Percentiles rank a stretch among this genome's conserved stretches.
phyloP scores from a whole-genome alignment of 2,888 invertebrate genomes.

The Diplazon laetatorius region DNA sequence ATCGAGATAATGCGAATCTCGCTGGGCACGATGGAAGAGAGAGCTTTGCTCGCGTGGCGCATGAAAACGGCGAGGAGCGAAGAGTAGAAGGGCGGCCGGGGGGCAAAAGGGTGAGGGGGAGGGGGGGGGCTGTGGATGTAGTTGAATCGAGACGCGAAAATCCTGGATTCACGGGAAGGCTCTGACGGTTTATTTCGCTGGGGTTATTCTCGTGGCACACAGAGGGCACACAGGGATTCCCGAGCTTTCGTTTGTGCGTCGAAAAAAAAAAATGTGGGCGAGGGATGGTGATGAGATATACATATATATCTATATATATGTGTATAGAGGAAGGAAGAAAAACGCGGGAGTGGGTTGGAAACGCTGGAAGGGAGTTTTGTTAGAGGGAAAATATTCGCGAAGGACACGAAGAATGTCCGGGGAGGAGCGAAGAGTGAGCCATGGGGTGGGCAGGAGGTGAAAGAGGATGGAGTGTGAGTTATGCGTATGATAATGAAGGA shows the following conservation, averaged over 20 bases:
- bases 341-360: no score
- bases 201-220: constrained; percentile 38
- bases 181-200: constrained; percentile 54
- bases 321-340: constrained; percentile 9
- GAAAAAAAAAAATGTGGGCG: constrained; percentile 28
- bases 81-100: neutral
- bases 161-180: constrained; percentile 13
- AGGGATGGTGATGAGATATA: constrained; percentile 24
- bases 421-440: constrained; percentile 48
- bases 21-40: constrained; percentile 29
- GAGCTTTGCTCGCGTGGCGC: constrained; percentile 55
- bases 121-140: constrained; percentile 6
- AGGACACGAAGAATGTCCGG: no score
- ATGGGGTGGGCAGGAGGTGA: constrained; percentile 34
- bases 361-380: no score
- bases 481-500: no score
- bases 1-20: constrained; percentile 63
- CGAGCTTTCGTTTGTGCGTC: constrained; percentile 35
- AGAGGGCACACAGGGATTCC: constrained; percentile 24
- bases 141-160: constrained; percentile 27
- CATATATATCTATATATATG: no score
- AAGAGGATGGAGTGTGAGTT: constrained; percentile 2
- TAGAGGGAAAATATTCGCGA: no score
- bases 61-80: constrained; percentile 48
- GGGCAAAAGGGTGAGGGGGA: no score